phyloP scores from a whole-genome alignment of 2,888 invertebrate genomes.

The Ditula angustiorana region DNA sequence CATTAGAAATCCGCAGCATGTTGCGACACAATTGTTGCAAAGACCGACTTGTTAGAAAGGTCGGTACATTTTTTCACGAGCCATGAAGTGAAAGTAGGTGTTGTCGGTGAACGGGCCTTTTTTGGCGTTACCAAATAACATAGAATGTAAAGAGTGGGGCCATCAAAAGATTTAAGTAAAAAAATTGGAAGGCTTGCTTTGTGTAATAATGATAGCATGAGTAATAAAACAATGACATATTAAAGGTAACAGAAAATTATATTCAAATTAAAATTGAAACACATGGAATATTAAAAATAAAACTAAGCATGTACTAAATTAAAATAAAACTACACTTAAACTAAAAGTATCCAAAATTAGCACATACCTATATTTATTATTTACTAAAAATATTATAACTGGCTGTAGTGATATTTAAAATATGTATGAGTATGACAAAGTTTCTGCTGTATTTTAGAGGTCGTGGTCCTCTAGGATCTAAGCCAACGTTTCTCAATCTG shows the following conservation, averaged over 20 bases:
- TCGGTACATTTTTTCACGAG: conserved; percentile 40
- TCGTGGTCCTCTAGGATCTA: too few relatives aligned
- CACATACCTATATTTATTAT: too few relatives aligned
- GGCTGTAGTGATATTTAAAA: too few relatives aligned
- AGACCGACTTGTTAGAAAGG: conserved; percentile 40
- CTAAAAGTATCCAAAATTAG: too few relatives aligned
- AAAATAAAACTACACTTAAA: too few relatives aligned
- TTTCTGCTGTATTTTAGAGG: too few relatives aligned
- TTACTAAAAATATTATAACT: too few relatives aligned
- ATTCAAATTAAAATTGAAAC: background rate
- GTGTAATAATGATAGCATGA: background rate
- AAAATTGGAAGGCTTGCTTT: background rate
- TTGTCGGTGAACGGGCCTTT: conserved; percentile 37
- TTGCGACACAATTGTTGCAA: conserved; percentile 42
- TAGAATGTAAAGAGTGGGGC: conserved; percentile 6
- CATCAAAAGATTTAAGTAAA: background rate
- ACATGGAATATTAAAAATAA: too few relatives aligned
- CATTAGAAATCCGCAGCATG: conserved; percentile 37
- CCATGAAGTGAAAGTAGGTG: conserved; percentile 38
- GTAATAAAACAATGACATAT: background rate
- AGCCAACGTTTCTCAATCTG: too few relatives aligned
- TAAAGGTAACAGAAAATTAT: background rate
- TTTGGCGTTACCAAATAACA: conserved; percentile 29
- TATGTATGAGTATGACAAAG: too few relatives aligned
- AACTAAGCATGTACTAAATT: too few relatives aligned